Evolutionary conservation across 2,113 vertebrate species (phyloP), one percentile per base, ranked within the genome.

Genomic region (Lepus americanus): DNA sequence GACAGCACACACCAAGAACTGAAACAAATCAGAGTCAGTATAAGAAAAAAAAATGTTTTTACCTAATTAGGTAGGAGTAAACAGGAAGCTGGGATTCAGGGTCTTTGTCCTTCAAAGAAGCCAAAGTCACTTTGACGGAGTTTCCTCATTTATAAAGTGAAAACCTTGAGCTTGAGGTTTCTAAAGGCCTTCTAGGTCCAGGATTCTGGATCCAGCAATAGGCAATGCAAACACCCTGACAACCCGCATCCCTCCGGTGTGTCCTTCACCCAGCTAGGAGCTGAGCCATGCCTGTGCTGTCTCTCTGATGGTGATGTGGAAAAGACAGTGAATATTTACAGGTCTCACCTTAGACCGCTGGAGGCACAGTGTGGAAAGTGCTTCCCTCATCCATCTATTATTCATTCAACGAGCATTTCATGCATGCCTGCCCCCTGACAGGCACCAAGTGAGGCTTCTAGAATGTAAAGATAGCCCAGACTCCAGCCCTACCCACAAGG

Each of bases 161-260:
- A 86, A 69, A 95, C 59, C 27, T n/a, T 95, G 49, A 74, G 31
- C 61, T 66, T 44, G 10, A 22, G 36, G 63, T 70, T 66, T 63
- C 55, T 80, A 27, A 87, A 73, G 11, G 33, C 67, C 5, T n/a
- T 89, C 17, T 53, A 77, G 23, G 20, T 51, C 78, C 87, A 51
- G 74, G 73, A 94, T 61, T 93, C 80, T 80, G 23, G 91, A 63
- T 67, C 11, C 67, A 94, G 29, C 9, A 25, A 49, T 27, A 89
- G 23, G 23, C 27, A n/a, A 76, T 14, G 70, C 12, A 36, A 81
- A 61, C 29, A 72, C 79, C 29, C 22, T 22, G 8, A 70, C 11
- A 67, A 0, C 20, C n/a, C n/a, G 10, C 53, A 20, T 31, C 14
- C 19, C 19, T 29, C 23, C 5, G 3, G 19, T 1, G 0, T n/a